phyloP scores from a whole-genome alignment of 2,888 invertebrate species.

The Mythimna albipuncta region DNA sequence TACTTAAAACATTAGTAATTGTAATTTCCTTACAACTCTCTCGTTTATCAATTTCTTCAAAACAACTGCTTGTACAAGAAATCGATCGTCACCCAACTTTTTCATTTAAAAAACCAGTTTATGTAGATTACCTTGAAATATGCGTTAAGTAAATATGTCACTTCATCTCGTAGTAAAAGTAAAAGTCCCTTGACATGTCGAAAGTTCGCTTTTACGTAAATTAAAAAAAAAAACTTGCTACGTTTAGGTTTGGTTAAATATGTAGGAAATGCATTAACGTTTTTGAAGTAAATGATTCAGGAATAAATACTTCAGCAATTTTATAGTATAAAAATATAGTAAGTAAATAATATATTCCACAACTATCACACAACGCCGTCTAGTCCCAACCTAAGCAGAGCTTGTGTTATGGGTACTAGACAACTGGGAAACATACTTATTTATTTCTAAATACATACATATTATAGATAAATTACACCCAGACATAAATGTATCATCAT shows the following conservation, averaged over 20 bases:
- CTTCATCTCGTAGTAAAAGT: slow-evolving; percentile 56
- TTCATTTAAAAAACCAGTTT: slow-evolving; percentile 16
- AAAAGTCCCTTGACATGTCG: slow-evolving; percentile 54
- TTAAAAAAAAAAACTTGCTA: background rate
- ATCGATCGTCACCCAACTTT: slow-evolving; percentile 15
- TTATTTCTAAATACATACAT: too few species aligned
- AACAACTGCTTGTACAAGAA: slow-evolving; percentile 10
- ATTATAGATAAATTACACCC: too few species aligned
- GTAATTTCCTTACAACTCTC: background rate
- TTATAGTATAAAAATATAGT: too few species aligned
- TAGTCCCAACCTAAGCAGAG: too few species aligned
- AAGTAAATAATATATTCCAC: too few species aligned
- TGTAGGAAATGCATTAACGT: background rate
- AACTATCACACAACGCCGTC: too few species aligned
- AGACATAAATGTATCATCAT: too few species aligned
- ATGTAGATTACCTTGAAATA: slow-evolving; percentile 44
- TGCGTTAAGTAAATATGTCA: slow-evolving; percentile 26
- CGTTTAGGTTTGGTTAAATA: background rate
- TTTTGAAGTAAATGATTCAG: background rate
- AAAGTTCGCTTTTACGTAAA: slow-evolving; percentile 36
- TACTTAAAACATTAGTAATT: too few species aligned
- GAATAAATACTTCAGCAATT: too few species aligned
- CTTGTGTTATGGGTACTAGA: too few species aligned
- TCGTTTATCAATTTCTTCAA: background rate
- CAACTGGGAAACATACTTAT: too few species aligned